Evolutionary conservation across 2,797 vertebrate species (phyloP), one percentile per base, ranked within the genome.

Genomic region (Oreonectes daqikongensis): DNA sequence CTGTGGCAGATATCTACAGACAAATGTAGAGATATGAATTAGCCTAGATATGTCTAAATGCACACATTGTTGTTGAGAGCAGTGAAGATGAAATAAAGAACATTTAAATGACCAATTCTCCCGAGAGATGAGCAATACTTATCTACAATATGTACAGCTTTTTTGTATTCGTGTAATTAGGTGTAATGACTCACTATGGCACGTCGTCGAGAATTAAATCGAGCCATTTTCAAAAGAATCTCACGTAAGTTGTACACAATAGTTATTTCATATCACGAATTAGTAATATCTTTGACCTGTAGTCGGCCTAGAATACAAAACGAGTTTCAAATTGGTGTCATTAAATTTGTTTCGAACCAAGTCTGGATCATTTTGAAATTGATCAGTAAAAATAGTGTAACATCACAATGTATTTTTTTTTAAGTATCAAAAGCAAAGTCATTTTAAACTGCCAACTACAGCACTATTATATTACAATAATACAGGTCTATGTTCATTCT

Each of bases 121-220:
- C 42, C n/a, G 15, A 68, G 53, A 42, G 70, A 74, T 63, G 57
- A 59, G 32, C 11, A 18, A 57, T 65, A 63, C 57, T 44, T 57
- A 18, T n/a, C 42, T 22, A 4, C 2, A 30, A 79, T 22, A 46
- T 20, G n/a, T 42, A 44, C 26, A 55, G 59, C 20, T 28, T 67
- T 80, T 70, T 80, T 80, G 72, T 80, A 57, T 80, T 70, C 71
- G 78, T 79, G 59, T 69, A 80, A 75, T 80, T 75, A 65, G 22
- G 50, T 32, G 65, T 48, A 71, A 44, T 22, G 72, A 75, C 66
- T 75, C 60, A 57, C 48, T 75, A 38, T 70, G 20, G 28, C 61
- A 70, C 48, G 67, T 66, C 67, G 28, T 22, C 3, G 42, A 50
- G n/a, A 74, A 75, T 75, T 60, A 75, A 59, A 70, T 75, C 66